Conservation (phyloP, 2,797 vertebrate species). For the Myripristis murdjan region DNA sequence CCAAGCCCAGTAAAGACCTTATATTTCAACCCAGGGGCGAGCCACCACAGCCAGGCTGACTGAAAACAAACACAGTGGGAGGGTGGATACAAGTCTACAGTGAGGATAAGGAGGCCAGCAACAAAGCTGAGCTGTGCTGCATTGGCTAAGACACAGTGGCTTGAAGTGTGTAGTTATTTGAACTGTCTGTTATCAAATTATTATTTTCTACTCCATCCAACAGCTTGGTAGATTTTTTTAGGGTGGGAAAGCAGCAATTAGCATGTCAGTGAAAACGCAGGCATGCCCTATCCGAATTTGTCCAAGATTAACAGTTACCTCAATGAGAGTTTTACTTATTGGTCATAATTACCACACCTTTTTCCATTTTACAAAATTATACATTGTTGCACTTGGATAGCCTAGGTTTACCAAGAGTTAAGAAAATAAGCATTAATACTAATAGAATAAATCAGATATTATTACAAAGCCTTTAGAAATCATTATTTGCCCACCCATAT, state of each 20-base stretch:
- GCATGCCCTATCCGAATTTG: constrained; percentile 22
- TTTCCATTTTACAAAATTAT: constrained; percentile 71
- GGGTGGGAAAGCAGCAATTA: constrained; percentile 18
- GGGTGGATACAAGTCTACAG: constrained; percentile 40
- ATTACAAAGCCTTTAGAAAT: constrained; percentile 60
- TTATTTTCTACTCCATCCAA: constrained; percentile 19
- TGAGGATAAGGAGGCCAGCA: constrained; percentile 22
- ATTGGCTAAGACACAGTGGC: constrained; percentile 21
- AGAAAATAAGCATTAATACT: constrained; percentile 60
- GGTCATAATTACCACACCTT: constrained; percentile 68
- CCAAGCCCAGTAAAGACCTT: constrained; percentile 53
- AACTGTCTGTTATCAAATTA: constrained; percentile 24
- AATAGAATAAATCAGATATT: constrained; percentile 68
- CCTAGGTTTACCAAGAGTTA: constrained; percentile 49
- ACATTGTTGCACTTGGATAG: constrained; percentile 71
- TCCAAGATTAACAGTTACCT: constrained; percentile 73
- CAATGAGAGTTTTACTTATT: constrained; percentile 51
- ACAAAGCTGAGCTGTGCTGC: background rate
- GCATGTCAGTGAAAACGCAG: constrained; percentile 40
- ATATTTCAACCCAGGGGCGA: constrained; percentile 48
- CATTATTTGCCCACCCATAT: constrained; percentile 56
- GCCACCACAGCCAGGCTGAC: constrained; percentile 52
- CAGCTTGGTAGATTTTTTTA: constrained; percentile 24
- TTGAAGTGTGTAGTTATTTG: constrained; percentile 33
- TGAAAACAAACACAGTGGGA: constrained; percentile 47